These are phyloP conservation scores for Ischnura elegans DNA, from an alignment of 2,888 invertebrate species.

Conservation along the genomic window DNA sequence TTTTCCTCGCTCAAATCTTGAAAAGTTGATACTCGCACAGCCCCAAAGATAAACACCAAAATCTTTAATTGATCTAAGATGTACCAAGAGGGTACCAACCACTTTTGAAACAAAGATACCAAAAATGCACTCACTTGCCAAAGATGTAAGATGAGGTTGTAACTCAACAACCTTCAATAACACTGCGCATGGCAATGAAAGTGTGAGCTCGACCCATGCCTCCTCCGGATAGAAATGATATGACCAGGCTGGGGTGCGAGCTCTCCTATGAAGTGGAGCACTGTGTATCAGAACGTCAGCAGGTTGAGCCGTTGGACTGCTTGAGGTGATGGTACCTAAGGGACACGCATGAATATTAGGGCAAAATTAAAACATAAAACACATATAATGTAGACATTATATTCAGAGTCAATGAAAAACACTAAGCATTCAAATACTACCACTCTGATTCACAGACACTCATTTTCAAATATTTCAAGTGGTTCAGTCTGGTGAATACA, in stretches of 20 bases:
- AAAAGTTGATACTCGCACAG: too few relatives aligned
- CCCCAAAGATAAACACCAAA: too few relatives aligned
- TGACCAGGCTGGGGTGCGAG: conserved; percentile 95
- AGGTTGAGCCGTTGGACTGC: conserved; percentile 92
- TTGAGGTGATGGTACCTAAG: conserved; percentile 85
- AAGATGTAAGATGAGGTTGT: conserved; percentile 90
- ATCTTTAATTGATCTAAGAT: too few relatives aligned
- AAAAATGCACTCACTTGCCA: conserved; percentile 82
- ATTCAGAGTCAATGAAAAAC: conserved; percentile 6
- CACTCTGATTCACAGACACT: too few relatives aligned
- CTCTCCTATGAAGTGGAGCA: conserved; percentile 89
- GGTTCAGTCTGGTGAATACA: too few relatives aligned
- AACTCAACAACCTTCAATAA: conserved; percentile 92
- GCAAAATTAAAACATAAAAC: conserved; percentile 69
- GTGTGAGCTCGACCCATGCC: conserved; percentile 92
- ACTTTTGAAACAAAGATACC: not conserved
- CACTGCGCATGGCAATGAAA: conserved; percentile 93
- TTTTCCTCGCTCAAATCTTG: too few relatives aligned
- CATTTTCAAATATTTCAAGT: too few relatives aligned
- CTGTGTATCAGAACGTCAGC: conserved; percentile 93
- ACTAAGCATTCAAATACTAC: too few relatives aligned
- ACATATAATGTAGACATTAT: not conserved
- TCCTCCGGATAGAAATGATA: conserved; percentile 96
- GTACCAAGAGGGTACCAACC: not conserved
- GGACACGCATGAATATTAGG: conserved; percentile 38